Evolutionary conservation across 2,888 invertebrate genomes (phyloP).

Genomic region (Caenorhabditis doughertyi): DNA sequence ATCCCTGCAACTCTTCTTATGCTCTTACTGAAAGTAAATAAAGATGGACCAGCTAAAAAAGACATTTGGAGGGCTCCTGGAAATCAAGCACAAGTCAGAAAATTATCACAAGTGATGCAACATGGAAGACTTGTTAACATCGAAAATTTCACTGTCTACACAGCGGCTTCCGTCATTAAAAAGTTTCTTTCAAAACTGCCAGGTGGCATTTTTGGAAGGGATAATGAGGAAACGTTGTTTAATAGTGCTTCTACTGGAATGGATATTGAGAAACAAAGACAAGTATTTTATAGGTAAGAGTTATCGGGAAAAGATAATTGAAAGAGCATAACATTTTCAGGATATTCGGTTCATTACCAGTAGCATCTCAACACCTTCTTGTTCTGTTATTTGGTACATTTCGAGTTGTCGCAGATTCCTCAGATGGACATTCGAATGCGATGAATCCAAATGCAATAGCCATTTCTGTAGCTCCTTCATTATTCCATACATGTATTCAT

Average conservation of each 20-base stretch:
- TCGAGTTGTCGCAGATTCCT: conserved; percentile 94
- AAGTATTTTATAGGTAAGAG: conserved; percentile 92
- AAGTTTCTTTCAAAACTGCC: conserved; percentile 97
- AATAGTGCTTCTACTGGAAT: conserved; percentile 91
- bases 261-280: conserved; percentile 88
- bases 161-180: conserved; percentile 97
- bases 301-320: too few relatives aligned
- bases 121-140: conserved; percentile 83
- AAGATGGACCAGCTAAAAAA: conserved; percentile 93
- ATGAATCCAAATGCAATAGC: conserved; percentile 97
- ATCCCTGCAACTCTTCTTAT: conserved; percentile 84
- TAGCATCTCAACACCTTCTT: conserved; percentile 93
- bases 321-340: too few relatives aligned
- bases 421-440: conserved; percentile 92
- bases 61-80: conserved; percentile 97
- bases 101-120: conserved; percentile 82
- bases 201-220: conserved; percentile 95
- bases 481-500: conserved; percentile 96
- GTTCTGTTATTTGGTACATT: conserved; percentile 97
- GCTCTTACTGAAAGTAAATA: conserved; percentile 89
- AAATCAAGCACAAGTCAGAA: conserved; percentile 87
- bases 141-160: conserved; percentile 94
- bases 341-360: conserved; percentile 90
- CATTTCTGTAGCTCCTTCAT: conserved; percentile 95
- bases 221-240: conserved; percentile 93